Percentiles rank a stretch among this genome's conserved stretches.
phyloP scores from a whole-genome alignment of 1,140 invertebrate genomes.

The Proales similis region DNA sequence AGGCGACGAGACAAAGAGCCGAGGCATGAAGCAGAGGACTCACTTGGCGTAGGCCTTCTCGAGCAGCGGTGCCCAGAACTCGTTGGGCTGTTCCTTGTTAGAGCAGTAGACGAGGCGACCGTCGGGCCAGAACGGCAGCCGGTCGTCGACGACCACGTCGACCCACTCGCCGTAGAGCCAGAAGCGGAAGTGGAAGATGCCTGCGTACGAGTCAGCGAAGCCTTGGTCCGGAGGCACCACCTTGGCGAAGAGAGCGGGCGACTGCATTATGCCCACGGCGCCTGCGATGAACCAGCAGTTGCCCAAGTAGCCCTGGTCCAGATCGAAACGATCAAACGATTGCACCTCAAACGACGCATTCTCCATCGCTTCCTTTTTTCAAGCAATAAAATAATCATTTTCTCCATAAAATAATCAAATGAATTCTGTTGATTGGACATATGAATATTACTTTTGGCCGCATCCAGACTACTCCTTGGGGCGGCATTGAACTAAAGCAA shows the following conservation, averaged over 20 bases:
- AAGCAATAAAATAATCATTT: neutral
- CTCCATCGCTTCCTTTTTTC: slow-evolving; percentile 41
- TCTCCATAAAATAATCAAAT: neutral
- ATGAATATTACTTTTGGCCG: slow-evolving; percentile 36
- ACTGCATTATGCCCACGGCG: slow-evolving; percentile 62
- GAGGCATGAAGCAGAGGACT: slow-evolving; percentile 44
- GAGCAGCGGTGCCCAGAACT: slow-evolving; percentile 72
- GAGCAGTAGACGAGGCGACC: slow-evolving; percentile 64
- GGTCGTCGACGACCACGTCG: slow-evolving; percentile 69
- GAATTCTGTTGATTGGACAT: neutral
- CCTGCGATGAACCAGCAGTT: slow-evolving; percentile 63
- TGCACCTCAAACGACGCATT: slow-evolving; percentile 45
- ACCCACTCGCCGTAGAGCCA: slow-evolving; percentile 71
- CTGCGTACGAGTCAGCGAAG: slow-evolving; percentile 56
- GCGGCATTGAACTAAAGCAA: slow-evolving; percentile 27
- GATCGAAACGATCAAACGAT: slow-evolving; percentile 55
- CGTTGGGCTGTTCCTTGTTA: slow-evolving; percentile 62
- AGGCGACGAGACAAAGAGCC: neutral
- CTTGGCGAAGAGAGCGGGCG: slow-evolving; percentile 62
- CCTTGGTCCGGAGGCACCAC: slow-evolving; percentile 64
- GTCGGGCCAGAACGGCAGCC: slow-evolving; percentile 61
- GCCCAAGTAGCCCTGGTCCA: slow-evolving; percentile 62
- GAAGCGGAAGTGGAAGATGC: slow-evolving; percentile 62
- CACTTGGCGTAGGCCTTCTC: slow-evolving; percentile 63
- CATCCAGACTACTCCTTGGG: slow-evolving; percentile 25